A percentile compares a stretch with the other conserved stretches of the same genome.
Evolutionary conservation across 2,888 invertebrate genomes (phyloP).

Genomic region (Catocala fraxini): DNA sequence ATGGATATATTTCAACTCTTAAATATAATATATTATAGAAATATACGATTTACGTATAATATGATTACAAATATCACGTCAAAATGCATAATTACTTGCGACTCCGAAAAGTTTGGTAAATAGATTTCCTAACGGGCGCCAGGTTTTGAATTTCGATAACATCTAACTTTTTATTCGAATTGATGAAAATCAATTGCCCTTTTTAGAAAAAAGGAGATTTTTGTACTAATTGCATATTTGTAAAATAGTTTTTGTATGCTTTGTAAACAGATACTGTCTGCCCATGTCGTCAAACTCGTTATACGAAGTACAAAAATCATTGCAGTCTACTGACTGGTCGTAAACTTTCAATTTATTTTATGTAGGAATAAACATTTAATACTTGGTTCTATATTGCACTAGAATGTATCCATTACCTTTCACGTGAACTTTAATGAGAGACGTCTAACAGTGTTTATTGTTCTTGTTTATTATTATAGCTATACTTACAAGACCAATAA

Average conservation of each 20-base stretch:
- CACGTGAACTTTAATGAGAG: conserved; percentile 8
- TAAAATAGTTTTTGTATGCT: conserved; percentile 2
- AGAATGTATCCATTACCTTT: conserved; percentile 6
- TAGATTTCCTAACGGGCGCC: conserved; percentile 1
- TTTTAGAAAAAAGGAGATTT: not conserved
- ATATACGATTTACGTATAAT: too few relatives aligned
- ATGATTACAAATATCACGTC: too few relatives aligned
- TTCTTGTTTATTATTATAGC: conserved; percentile 4
- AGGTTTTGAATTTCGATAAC: not conserved
- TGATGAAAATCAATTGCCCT: not conserved
- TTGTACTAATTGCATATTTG: not conserved
- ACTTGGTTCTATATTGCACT: conserved; percentile 9
- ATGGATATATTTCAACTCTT: too few relatives aligned
- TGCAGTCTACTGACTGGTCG: conserved; percentile 8
- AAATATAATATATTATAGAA: too few relatives aligned
- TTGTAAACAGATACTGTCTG: conserved; percentile 1
- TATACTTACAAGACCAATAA: not conserved
- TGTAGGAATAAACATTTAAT: conserved; percentile 10
- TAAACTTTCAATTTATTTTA: conserved; percentile 34
- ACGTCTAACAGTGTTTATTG: conserved; percentile 13
- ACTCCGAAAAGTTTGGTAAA: not conserved
- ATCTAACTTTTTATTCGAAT: conserved; percentile 4
- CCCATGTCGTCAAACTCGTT: conserved; percentile 26
- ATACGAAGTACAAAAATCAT: conserved; percentile 20
- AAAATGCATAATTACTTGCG: too few relatives aligned